These are phyloP conservation scores for Cantharis rustica DNA, from an alignment of 2,888 invertebrate genomes.

Conservation along the genomic window DNA sequence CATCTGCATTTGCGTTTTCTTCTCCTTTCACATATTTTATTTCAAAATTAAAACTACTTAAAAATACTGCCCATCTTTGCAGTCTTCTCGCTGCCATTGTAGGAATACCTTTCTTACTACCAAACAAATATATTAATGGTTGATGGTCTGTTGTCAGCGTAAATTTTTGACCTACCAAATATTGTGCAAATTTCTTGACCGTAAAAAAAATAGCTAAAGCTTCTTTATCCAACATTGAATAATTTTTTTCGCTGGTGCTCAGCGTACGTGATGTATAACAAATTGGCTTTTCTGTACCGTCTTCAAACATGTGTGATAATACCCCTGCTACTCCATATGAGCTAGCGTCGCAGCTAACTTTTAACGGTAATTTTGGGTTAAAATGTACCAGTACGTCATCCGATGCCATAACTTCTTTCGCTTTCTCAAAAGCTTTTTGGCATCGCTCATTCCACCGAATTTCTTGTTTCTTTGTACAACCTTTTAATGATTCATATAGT, in stretches of 20 bases:
- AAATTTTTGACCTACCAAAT: no score
- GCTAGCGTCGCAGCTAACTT: neutral
- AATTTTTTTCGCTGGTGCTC: neutral
- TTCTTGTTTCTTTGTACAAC: neutral
- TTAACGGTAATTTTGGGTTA: neutral
- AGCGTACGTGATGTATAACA: no score
- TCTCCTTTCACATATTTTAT: no score
- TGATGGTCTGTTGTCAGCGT: no score
- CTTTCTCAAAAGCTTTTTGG: neutral
- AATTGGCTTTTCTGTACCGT: neutral
- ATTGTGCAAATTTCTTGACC: no score
- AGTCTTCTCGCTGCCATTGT: no score
- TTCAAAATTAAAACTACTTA: no score
- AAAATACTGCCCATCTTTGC: no score
- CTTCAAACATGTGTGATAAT: conserved; percentile 3
- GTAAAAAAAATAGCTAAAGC: neutral
- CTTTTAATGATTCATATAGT: neutral
- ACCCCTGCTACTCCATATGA: neutral
- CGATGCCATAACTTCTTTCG: neutral
- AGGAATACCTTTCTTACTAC: no score
- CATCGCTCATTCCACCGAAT: neutral
- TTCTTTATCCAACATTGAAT: neutral
- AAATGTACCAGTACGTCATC: neutral
- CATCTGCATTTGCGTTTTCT: no score
- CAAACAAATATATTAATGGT: no score